These are phyloP conservation scores for Pipistrellus pipistrellus DNA, from an alignment of 2,797 vertebrate species.

Conservation along the genomic window DNA sequence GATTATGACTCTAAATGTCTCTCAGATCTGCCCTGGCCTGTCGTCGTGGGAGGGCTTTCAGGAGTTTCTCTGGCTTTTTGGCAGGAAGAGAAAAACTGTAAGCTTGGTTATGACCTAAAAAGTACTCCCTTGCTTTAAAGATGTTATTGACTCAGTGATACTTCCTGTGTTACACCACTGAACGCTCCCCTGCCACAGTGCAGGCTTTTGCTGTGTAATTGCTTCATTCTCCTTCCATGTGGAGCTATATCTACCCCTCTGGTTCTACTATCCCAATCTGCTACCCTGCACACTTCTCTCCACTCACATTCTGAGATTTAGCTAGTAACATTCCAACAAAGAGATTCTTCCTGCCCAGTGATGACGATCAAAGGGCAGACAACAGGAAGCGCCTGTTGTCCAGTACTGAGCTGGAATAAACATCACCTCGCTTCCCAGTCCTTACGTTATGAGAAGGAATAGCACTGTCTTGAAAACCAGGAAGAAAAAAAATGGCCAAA, in stretches of 20 bases:
- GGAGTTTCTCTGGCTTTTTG: slow-evolving; percentile 49
- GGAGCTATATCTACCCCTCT: background rate
- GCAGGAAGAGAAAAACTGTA: slow-evolving; percentile 40
- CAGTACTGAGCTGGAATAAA: background rate
- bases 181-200: background rate
- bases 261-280: background rate
- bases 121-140: slow-evolving; percentile 36
- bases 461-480: slow-evolving; percentile 12
- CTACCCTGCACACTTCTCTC: background rate
- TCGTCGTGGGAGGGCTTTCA: background rate
- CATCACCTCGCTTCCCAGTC: background rate
- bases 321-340: slow-evolving; percentile 27
- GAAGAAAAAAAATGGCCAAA: slow-evolving; percentile 27
- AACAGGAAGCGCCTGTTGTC: background rate
- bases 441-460: slow-evolving; percentile 33
- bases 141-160: background rate
- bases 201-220: background rate
- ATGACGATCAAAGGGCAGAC: background rate
- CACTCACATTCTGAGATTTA: background rate
- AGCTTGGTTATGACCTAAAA: slow-evolving; percentile 55
- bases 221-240: background rate
- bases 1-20: background rate
- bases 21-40: background rate
- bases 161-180: background rate
- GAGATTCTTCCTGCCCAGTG: background rate